Conservation (phyloP, 1,140 invertebrate genomes). For the Eupeodes corollae region DNA sequence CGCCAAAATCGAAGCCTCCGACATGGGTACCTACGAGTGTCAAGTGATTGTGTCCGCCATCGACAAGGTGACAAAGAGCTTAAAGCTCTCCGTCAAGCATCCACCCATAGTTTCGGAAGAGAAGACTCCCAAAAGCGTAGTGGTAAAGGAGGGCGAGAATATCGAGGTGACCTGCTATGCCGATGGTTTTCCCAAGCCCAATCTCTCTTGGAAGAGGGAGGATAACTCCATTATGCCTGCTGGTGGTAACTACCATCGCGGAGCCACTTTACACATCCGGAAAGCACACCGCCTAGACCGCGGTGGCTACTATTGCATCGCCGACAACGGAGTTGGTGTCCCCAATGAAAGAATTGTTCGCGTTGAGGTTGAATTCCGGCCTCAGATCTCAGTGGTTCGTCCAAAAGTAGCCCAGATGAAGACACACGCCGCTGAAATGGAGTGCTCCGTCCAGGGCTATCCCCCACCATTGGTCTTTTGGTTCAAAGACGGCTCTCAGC, state of each 20-base stretch:
- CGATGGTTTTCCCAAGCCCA: constrained; percentile 56
- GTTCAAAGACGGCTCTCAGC: constrained; percentile 54
- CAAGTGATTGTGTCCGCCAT: constrained; percentile 59
- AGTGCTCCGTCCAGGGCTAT: constrained; percentile 72
- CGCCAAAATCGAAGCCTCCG: constrained; percentile 65
- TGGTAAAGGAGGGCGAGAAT: constrained; percentile 56
- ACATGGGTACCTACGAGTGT: constrained; percentile 66
- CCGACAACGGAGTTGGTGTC: constrained; percentile 70
- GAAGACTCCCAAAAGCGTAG: constrained; percentile 54
- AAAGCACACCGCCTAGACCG: constrained; percentile 61
- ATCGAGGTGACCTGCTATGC: constrained; percentile 66
- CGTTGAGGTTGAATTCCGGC: constrained; percentile 70
- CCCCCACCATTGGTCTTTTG: constrained; percentile 67
- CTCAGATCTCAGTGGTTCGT: constrained; percentile 57
- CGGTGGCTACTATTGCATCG: constrained; percentile 78
- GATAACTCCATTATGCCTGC: constrained; percentile 72
- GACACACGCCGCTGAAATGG: constrained; percentile 67
- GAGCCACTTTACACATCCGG: constrained; percentile 58
- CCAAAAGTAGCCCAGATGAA: constrained; percentile 62
- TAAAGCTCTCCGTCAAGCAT: constrained; percentile 58
- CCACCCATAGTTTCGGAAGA: constrained; percentile 72
- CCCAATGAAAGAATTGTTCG: constrained; percentile 61
- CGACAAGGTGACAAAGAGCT: constrained; percentile 56
- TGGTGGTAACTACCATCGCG: constrained; percentile 59
- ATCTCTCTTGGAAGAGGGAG: constrained; percentile 68